Evolutionary conservation across 2,113 vertebrate genomes (phyloP), one percentile per base, ranked within the genome.

Genomic region (Sapajus apella): DNA sequence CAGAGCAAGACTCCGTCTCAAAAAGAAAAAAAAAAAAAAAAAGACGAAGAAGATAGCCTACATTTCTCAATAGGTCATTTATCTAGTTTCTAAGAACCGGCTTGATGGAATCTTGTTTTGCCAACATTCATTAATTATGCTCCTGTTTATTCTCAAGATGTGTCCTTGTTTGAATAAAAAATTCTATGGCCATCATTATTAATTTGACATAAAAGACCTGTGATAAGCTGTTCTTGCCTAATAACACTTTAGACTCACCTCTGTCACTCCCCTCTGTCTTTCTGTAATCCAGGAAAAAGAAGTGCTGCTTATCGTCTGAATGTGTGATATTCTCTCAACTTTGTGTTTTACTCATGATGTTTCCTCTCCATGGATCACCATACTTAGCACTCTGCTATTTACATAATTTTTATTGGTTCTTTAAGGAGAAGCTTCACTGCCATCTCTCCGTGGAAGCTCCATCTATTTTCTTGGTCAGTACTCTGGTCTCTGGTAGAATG

Each of bases 1-100:
- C 16, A 52, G 52, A 52, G 52, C 52, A 52, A 52, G 52, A 52
- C 52, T 52, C 52, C 0, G 14, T 52, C 50, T 52, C 50, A 52
- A 52, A 52, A 52, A 52, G 16, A 12, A 12, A 40, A 40, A 50
- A 50, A 50, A 50, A 50, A 50, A 14, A 2, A 50, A 50, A 0
- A 52, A 52, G 13, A 52, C 14, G 4, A 52, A 90, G 25, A 8
- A 55, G 70, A 75, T 14, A 82, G 20, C 5, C 18, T 83, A 73
- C 82, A 61, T n/a, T 84, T 43, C 55, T 89, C 72, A 95, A 58
- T 2, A 90, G 61, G 4, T n/a, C 32, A 66, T 82, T 76, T 91
- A 40, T 72, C 52, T 40, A 45, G 10, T 79, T 90, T 27, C 18
- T 87, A 58, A 95, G 76, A 27, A 84, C 0, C 61, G 6, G 20